Percentiles rank a stretch among this genome's conserved stretches.
Conservation (phyloP, 2,797 vertebrate species). For the Lophotriccus pileatus region DNA sequence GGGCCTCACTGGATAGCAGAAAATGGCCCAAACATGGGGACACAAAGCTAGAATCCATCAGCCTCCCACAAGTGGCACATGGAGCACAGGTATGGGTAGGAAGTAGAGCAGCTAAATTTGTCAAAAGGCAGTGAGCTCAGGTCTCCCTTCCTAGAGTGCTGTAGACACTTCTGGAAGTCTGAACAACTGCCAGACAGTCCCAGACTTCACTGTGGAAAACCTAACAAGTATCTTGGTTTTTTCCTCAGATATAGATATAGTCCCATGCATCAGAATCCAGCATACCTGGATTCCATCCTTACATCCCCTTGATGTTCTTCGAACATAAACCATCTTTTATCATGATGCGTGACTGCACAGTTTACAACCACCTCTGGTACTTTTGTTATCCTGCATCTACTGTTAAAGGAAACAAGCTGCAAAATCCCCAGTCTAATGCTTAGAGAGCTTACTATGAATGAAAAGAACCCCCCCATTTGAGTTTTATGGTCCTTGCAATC, state of each 20-base stretch:
- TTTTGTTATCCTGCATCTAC: neutral
- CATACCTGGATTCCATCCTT: neutral
- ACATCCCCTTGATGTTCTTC: neutral
- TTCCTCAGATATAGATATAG: neutral
- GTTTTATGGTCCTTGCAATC: conserved; percentile 27
- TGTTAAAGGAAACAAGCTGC: neutral
- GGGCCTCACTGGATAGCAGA: neutral
- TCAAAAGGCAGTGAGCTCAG: neutral
- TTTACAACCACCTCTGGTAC: neutral
- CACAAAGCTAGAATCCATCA: neutral
- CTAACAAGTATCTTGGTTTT: neutral
- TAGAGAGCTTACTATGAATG: neutral
- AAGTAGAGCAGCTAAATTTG: neutral
- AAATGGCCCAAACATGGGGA: neutral
- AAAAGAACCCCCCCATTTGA: neutral
- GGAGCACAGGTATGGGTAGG: neutral
- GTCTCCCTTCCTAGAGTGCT: neutral
- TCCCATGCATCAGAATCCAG: neutral
- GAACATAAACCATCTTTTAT: neutral
- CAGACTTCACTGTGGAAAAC: neutral
- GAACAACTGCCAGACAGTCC: neutral
- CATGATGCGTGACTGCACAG: neutral
- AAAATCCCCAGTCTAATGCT: neutral
- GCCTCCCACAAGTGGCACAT: neutral
- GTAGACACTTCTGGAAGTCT: neutral